Percentiles rank a stretch among this genome's conserved stretches.
These are phyloP conservation scores for Lophotis ruficrista DNA, from an alignment of 2,113 vertebrate genomes.

Conservation along the genomic window DNA sequence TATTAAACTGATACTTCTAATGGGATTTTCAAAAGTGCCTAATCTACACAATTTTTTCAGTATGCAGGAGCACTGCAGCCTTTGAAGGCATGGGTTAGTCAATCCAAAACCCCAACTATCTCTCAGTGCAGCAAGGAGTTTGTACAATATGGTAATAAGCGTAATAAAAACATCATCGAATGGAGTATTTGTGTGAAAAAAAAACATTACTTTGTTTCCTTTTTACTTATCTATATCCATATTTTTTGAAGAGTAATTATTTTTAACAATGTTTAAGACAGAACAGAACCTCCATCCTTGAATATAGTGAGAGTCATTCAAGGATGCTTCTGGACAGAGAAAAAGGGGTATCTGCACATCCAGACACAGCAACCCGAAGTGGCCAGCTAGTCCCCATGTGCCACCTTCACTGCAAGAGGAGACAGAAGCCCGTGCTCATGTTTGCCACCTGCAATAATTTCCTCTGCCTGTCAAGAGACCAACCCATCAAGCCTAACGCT, in stretches of 20 bases:
- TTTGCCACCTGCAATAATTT: not conserved
- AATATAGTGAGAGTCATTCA: not conserved
- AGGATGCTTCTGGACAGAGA: not conserved
- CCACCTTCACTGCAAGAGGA: not conserved
- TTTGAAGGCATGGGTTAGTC: not conserved
- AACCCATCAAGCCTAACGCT: not conserved
- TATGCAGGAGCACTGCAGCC: not conserved
- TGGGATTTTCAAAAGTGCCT: conserved; percentile 18
- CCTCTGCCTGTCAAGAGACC: not conserved
- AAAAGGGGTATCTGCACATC: not conserved
- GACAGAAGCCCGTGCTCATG: fast-evolving
- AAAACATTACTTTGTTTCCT: not conserved
- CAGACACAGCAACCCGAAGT: not conserved
- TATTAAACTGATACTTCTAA: conserved; percentile 25
- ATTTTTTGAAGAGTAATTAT: not conserved
- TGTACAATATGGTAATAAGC: not conserved
- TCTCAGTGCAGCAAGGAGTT: not conserved
- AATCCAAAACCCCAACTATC: not conserved
- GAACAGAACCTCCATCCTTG: not conserved
- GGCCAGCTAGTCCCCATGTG: not conserved
- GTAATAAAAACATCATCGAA: not conserved
- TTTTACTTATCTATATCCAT: not conserved
- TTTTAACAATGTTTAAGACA: not conserved
- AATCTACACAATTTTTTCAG: conserved; percentile 5
- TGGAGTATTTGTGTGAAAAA: not conserved